phyloP scores from a whole-genome alignment of 2,113 vertebrate species.

The Podilymbus podiceps region DNA sequence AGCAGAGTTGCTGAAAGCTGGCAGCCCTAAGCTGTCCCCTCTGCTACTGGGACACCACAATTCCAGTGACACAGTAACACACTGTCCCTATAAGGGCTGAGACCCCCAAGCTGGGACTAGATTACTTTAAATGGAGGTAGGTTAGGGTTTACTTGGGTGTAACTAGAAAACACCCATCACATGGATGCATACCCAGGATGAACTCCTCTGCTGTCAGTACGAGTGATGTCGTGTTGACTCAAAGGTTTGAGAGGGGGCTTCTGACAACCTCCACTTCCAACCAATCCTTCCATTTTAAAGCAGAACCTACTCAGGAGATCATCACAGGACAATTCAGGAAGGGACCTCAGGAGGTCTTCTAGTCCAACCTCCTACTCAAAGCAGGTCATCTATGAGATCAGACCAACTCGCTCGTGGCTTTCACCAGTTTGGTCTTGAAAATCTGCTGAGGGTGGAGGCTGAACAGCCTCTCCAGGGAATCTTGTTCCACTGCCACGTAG shows the following conservation, averaged over 20 bases:
- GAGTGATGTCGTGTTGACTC: neutral
- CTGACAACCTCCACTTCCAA: neutral
- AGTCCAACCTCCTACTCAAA: neutral
- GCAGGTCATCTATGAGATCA: neutral
- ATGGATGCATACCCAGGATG: no score
- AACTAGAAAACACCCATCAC: neutral
- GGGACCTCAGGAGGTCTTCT: neutral
- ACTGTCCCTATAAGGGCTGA: neutral
- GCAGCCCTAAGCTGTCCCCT: neutral
- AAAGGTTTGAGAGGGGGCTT: neutral
- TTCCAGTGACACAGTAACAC: no score
- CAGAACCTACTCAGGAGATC: neutral
- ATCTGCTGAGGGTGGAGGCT: neutral
- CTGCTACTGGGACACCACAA: neutral
- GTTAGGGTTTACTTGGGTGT: neutral
- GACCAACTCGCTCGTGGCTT: neutral
- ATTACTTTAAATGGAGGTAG: neutral
- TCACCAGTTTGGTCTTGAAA: neutral
- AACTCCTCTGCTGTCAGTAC: neutral
- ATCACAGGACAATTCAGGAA: neutral
- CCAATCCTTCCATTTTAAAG: neutral
- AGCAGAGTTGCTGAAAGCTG: neutral
- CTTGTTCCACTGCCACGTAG: fast-evolving
- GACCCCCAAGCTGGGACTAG: neutral
- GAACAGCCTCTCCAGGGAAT: neutral